Evolutionary conservation across 2,797 vertebrate genomes (phyloP), one percentile per base, ranked within the genome.

Genomic region (Poecile montanus): DNA sequence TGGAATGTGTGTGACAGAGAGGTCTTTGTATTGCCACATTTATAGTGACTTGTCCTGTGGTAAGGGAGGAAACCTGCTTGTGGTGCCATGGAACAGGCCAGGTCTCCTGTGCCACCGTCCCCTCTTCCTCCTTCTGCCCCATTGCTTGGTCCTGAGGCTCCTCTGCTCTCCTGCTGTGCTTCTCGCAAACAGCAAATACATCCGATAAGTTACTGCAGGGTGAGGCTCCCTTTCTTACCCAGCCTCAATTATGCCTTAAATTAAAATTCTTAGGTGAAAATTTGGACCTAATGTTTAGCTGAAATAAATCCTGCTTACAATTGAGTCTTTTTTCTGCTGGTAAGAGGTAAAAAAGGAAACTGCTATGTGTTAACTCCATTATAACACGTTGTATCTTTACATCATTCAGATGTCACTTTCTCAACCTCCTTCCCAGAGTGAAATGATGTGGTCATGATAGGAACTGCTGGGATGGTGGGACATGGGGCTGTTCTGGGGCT

Each of bases 1-100:
- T 3, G 3, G 1, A 44, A 4, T 0, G 0, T 10, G 16, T 0
- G 0, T 18, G 38, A 38, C 32, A 30, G 48, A 21, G 38, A 54
- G 44, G 2, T 27, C 32, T 45, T 27, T 20, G 10, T 32, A 26
- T 36, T 42, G 29, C 32, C 27, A 10, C 36, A 3, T 6, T 70
- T 14, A 17, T 13, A 38, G 29, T 1, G 4, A 34, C 3, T 76
- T 77, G 6, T 4, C 7, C 2, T 14, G 32, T 8, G 18, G 14
- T 4, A 26, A 56, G 66, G 20, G 7, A 32, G 20, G 9, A 53
- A 32, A 44, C 7, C 17, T 29, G 7, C 2, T 4, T 13, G 26
- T 3, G 1, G 27, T 47, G 25, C 21, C 10, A 5, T 0, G 0
- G 16, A n/a, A 6, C 23, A 14, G 19, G 51, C 40, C n/a, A 9